Base-by-base conservation (phyloP, 2,888 invertebrate species). In the Limnephilus rhombicus region DNA sequence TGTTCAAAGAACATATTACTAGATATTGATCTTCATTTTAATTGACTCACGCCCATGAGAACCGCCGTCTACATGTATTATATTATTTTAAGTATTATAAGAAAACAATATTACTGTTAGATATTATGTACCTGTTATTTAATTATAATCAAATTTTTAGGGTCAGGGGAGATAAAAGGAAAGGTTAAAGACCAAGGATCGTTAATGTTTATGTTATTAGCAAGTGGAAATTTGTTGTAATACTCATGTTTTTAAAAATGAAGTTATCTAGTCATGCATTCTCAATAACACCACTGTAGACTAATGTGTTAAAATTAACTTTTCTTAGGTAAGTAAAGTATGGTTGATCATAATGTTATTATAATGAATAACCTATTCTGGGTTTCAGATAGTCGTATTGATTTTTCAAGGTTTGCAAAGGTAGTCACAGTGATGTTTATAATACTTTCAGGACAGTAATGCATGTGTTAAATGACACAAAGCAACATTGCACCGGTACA, bases 61-160 rank as follows among this genome's bases (percentile, higher is more conserved):
- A 68, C 68, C 68, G 68, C 68, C n/a, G 24, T 68, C 68, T 24
- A 9, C 18, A 68, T 68, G 18, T 68, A 24, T 24, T 68, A 24
- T 68, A 18, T 68, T 68, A 68, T 68, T 68, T 68, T 68, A 68
- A 24, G 53, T 68, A 68, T 68, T 24, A 68, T 68, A 68, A 68
- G 68, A 68, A 68, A 68, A 89, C 87, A 89, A 89, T 89, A 89
- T 80, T 89, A 89, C 88, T 89, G 31, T 80, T 89, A 89, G 88
- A 89, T 89, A 80, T 89, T 89, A 89, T 80, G 88, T 89, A 89
- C 88, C 88, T 89, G 88, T 89, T 89, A 89, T 89, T 89, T 45
- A 83, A 83, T 83, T 53, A 87, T 87, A 87, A 87, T 85, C 31
- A 87, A 87, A 49, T 83, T 15, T 37, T 24, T 83, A 83, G 68